Base-by-base conservation (phyloP, 2,113 vertebrate species). In the Lucifuga dentata region DNA sequence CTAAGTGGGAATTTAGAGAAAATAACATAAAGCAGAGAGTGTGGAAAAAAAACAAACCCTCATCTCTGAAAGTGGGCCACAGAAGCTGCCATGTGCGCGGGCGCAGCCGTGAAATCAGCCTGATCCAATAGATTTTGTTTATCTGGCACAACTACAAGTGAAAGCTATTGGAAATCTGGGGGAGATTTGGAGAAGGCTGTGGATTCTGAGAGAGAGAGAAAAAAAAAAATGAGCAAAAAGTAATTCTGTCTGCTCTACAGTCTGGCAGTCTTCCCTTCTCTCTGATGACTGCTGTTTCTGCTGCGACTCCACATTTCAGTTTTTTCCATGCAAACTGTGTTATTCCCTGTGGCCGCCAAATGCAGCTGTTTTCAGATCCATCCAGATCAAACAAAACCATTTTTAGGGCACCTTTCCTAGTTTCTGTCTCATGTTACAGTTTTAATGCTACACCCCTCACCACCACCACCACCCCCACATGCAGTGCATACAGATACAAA, bases 121-220 rank as follows among this genome's bases (percentile, higher is more conserved):
- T 87, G 89, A 91, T 93, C 92, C 89, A 90, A 89, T 93, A 90
- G 91, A 93, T 93, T 92, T 82, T 90, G 91, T 92, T 91, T 90
- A 84, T 91, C 91, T 93, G 91, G 91, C 93, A 86, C 81, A 40
- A 77, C 84, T 83, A 88, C 89, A 88, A 88, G 85, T 80, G 86
- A 88, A 88, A 84, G 85, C 87, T 87, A 87, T 86, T 88, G 90
- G 87, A 89, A 91, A 92, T 91, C 91, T 92, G 90, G 88, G 89
- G 85, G 80, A 88, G 90, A 92, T 91, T 92, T 90, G 87, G 90
- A 92, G 83, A 87, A 77, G 85, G 87, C 84, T 88, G 86, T 71
- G 84, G 83, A 91, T 91, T 92, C 84, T 39, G 71, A 71, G 67
- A 75, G 68, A 59, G 63, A 44, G 63, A 46, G 40, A 32, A 44